Percentiles rank a stretch among this genome's conserved stretches.
phyloP scores from a whole-genome alignment of 2,888 invertebrate genomes.

The Agrotis segetum region DNA sequence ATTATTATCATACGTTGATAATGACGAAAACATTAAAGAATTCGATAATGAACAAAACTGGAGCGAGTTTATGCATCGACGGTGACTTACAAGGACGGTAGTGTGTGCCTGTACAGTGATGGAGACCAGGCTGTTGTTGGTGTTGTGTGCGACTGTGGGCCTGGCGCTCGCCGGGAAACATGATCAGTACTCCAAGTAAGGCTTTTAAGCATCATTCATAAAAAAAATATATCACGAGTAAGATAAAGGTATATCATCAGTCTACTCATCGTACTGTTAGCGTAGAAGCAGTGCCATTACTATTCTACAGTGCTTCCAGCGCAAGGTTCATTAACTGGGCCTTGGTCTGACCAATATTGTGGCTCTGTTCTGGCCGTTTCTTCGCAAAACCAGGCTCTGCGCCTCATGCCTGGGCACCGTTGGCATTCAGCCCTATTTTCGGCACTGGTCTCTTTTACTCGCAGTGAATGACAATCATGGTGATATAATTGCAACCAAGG shows the following conservation, averaged over 20 bases:
- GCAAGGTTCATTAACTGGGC: too few relatives aligned
- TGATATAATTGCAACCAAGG: too few relatives aligned
- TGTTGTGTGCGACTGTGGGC: slow-evolving; percentile 20
- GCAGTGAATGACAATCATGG: too few relatives aligned
- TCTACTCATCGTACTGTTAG: too few relatives aligned
- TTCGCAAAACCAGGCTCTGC: too few relatives aligned
- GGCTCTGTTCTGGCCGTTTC: too few relatives aligned
- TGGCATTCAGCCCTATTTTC: too few relatives aligned
- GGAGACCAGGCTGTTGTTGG: slow-evolving; percentile 7
- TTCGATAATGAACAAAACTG: slow-evolving; percentile 15
- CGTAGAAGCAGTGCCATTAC: too few relatives aligned
- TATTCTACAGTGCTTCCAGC: rapidly evolving
- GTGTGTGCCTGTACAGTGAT: slow-evolving; percentile 6
- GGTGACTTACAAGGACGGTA: neutral
- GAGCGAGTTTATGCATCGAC: neutral
- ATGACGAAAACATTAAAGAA: slow-evolving; percentile 6
- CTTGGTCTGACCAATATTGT: too few relatives aligned
- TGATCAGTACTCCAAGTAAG: slow-evolving; percentile 38
- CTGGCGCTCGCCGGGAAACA: slow-evolving; percentile 38
- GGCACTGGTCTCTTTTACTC: too few relatives aligned
- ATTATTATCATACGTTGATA: neutral
- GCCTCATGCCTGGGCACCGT: too few relatives aligned
- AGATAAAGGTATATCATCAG: neutral
- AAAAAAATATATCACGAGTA: too few relatives aligned
- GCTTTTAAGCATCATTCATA: neutral